Conservation (phyloP, 2,797 vertebrate species). For the Tangara arthus region DNA sequence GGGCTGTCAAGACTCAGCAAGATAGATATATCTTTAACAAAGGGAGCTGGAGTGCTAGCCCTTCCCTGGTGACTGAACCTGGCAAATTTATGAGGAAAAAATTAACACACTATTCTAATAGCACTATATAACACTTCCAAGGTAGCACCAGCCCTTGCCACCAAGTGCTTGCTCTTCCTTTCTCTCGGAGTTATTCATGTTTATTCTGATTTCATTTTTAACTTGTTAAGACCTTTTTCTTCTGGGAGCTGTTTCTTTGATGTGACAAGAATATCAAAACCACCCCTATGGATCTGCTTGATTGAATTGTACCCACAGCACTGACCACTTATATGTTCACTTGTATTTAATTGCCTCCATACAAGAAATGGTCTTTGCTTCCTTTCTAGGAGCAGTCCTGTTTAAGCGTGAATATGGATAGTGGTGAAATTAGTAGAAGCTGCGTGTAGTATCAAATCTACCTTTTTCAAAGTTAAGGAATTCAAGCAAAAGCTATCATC, state of each 20-base stretch:
- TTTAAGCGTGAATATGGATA: background rate
- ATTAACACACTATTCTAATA: slow-evolving; percentile 6
- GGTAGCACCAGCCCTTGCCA: background rate
- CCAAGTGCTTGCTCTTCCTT: background rate
- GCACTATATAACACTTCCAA: background rate
- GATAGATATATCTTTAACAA: slow-evolving; percentile 72
- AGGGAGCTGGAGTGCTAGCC: slow-evolving; percentile 46
- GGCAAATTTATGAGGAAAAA: slow-evolving; percentile 59
- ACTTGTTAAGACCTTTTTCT: background rate
- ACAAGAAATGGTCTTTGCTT: background rate
- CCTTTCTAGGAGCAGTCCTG: background rate
- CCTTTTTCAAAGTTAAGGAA: background rate
- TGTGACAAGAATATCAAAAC: slow-evolving; percentile 48
- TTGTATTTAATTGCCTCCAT: slow-evolving; percentile 24
- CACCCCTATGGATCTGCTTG: background rate
- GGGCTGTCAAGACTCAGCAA: slow-evolving; percentile 67
- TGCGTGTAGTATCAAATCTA: background rate
- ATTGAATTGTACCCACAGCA: background rate
- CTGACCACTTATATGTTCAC: background rate
- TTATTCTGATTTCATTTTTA: slow-evolving; percentile 38
- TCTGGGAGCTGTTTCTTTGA: slow-evolving; percentile 15
- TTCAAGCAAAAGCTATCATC: background rate
- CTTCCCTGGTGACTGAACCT: slow-evolving; percentile 35
- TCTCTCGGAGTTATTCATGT: background rate
- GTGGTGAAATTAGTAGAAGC: background rate